These are phyloP conservation scores for Oryzaephilus surinamensis DNA, from an alignment of 1,140 invertebrate species.

Conservation along the genomic window DNA sequence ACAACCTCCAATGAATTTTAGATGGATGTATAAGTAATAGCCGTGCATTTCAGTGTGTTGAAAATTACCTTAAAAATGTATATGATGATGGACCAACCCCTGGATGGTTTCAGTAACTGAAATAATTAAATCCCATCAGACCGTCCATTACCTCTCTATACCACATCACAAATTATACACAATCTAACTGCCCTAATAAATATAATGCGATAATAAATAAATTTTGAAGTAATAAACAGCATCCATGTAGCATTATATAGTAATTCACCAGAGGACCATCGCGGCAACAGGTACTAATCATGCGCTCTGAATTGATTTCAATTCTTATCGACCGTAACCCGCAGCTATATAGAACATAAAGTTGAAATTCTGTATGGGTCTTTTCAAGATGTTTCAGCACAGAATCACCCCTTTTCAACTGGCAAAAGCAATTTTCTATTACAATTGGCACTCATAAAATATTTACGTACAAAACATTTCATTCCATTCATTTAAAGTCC, in stretches of 20 bases:
- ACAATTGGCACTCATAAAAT: conserved; percentile 12
- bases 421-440: conserved; percentile 15
- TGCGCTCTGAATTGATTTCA: conserved; percentile 15
- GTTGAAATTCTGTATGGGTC: conserved; percentile 5
- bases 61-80: too few species aligned
- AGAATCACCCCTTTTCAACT: too few species aligned
- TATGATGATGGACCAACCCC: too few species aligned
- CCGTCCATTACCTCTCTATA: too few species aligned
- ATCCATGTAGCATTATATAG: conserved; percentile 21
- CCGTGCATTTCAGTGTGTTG: too few species aligned
- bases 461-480: conserved; percentile 14
- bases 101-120: too few species aligned
- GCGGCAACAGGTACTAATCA: conserved; percentile 26
- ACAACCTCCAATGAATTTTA: too few species aligned
- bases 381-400: too few species aligned
- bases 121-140: too few species aligned
- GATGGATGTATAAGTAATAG: too few species aligned
- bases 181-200: conserved; percentile 14
- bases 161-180: conserved; percentile 11
- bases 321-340: conserved; percentile 13
- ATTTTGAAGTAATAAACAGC: too few species aligned
- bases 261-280: conserved; percentile 13
- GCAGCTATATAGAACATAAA: conserved; percentile 3
- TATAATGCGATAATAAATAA: conserved; percentile 12
- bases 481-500: too few species aligned